Conservation (phyloP, 1,140 invertebrate species). For the Drosophila pruinosa region DNA sequence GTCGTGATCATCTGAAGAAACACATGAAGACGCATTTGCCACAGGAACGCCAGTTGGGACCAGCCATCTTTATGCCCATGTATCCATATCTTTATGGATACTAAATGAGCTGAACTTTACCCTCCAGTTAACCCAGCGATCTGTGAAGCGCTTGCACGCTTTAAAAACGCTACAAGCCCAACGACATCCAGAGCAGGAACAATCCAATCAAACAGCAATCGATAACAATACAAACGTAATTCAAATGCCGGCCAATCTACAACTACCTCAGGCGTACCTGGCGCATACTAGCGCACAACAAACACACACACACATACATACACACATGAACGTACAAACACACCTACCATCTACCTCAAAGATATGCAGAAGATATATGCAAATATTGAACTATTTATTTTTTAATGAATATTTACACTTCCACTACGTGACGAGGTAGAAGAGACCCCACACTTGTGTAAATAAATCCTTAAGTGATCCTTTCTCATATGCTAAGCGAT, state of each 20-base stretch:
- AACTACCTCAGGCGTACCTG: constrained; percentile 76
- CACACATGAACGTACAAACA: neutral
- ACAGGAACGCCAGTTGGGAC: constrained; percentile 73
- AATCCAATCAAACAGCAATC: neutral
- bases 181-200: neutral
- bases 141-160: constrained; percentile 77
- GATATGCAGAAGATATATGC: constrained; percentile 50
- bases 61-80: constrained; percentile 80
- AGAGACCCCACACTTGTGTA: constrained; percentile 67
- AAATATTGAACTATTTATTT: constrained; percentile 78
- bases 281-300: constrained; percentile 55
- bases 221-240: constrained; percentile 9
- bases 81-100: constrained; percentile 82
- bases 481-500: constrained; percentile 77
- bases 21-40: constrained; percentile 85
- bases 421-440: constrained; percentile 61
- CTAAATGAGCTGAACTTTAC: constrained; percentile 17
- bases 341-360: constrained; percentile 29
- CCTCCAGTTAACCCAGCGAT: constrained; percentile 34
- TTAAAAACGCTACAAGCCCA: constrained; percentile 48
- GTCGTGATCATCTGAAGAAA: constrained; percentile 94
- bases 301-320: constrained; percentile 17
- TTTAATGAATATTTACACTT: constrained; percentile 72
- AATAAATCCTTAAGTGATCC: constrained; percentile 79
- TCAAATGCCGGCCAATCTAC: constrained; percentile 54